Evolutionary conservation across 2,113 vertebrate genomes (phyloP), one percentile per base, ranked within the genome.

Genomic region (Callipepla californica): DNA sequence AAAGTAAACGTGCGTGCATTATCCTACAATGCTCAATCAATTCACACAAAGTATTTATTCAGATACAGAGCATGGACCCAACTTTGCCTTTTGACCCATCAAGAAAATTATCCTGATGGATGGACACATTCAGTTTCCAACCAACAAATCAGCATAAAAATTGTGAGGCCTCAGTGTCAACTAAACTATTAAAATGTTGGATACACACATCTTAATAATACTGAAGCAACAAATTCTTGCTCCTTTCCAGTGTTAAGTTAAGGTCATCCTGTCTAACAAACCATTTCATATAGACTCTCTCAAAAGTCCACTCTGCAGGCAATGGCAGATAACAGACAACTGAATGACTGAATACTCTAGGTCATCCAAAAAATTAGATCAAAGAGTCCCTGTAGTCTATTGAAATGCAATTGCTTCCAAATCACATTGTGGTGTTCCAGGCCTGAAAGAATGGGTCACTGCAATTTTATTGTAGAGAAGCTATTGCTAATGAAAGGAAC

Each of bases 401-500:
- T 98, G 98, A 98, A 98, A 98, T 96, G 96, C 98, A 98, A 97
- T 97, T 97, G 97, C 96, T 97, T 97, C 97, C 96, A 98, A 97
- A 98, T 98, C 97, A 97, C 98, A 98, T 97, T 97, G 94, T 97
- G 97, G 96, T 97, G 97, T 97, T 96, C 93, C 92, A 96, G 92
- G 97, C 97, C 97, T 98, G 91, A 96, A 97, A 98, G 97, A 98
- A 97, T 97, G 97, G 98, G 97, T 98, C 98, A 97, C 97, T 95
- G 97, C 97, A 94, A 97, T 96, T 98, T 97, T 96, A 97, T 98
- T 98, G 98, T 98, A 93, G 97, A 96, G 97, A 98, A 98, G 98
- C 98, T 98, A 97, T 97, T 95, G 85, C 97, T 98, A 98, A 98
- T 98, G 98, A 98, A 98, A 98, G 97, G 97, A 96, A 98, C 98